Conservation (phyloP, 1,140 invertebrate genomes). For the Drosophila prosaltans region DNA sequence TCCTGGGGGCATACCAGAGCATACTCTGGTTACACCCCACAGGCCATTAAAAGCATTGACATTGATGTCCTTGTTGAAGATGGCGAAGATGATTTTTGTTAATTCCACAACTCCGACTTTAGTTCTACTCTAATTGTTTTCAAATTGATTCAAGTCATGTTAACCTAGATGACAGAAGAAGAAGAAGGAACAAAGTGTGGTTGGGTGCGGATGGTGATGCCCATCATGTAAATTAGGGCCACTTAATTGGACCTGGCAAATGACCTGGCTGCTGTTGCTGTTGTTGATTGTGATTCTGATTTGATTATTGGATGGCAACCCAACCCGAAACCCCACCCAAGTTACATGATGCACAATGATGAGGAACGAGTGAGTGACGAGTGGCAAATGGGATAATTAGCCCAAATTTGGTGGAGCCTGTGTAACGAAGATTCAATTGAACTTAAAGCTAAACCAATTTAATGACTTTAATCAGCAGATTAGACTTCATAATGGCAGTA, state of each 20-base stretch:
- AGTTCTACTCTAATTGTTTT: slow-evolving; percentile 13
- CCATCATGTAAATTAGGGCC: slow-evolving; percentile 72
- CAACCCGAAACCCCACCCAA: too few species aligned
- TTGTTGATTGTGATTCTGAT: slow-evolving; percentile 52
- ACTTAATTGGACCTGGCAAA: slow-evolving; percentile 60
- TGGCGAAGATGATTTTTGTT: slow-evolving; percentile 11
- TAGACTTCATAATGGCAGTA: neutral
- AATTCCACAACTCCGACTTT: slow-evolving; percentile 9
- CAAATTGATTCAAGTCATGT: slow-evolving; percentile 5
- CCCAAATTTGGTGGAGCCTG: neutral
- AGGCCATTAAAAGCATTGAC: slow-evolving; percentile 61
- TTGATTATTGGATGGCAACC: slow-evolving; percentile 58
- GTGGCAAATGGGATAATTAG: neutral
- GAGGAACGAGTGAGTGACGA: neutral
- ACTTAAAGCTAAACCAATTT: neutral
- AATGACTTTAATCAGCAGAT: neutral
- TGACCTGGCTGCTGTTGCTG: slow-evolving; percentile 25
- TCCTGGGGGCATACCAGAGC: too few species aligned
- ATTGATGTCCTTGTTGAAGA: slow-evolving; percentile 39
- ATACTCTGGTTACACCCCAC: slow-evolving; percentile 1
- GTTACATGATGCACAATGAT: neutral
- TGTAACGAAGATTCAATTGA: slow-evolving; percentile 1
- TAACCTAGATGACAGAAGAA: slow-evolving; percentile 13
- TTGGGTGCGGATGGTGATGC: slow-evolving; percentile 24
- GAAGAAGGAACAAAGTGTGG: neutral